Conservation (phyloP, 2,888 invertebrate genomes). For the Apeira syringaria region DNA sequence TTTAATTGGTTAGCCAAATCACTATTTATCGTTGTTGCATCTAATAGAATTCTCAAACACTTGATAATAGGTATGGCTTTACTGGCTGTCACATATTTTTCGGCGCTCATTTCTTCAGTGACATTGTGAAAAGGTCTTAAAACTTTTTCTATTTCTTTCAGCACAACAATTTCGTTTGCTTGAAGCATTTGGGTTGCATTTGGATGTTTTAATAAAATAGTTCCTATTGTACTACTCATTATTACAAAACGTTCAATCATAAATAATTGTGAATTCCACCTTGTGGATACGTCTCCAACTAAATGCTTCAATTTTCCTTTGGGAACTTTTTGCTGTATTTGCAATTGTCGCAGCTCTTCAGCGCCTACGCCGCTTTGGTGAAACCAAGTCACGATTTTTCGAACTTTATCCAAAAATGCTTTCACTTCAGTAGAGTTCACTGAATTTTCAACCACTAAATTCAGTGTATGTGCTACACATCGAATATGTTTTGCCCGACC, state of each 20-base stretch:
- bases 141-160: not conserved
- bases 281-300: too few species aligned
- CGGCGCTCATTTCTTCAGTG: not conserved
- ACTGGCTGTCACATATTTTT: not conserved
- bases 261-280: not conserved
- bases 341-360: not conserved
- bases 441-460: not conserved
- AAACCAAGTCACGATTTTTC: not conserved
- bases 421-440: not conserved
- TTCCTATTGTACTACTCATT: not conserved
- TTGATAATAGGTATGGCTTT: not conserved
- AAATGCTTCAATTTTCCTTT: too few species aligned
- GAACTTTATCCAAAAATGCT: not conserved
- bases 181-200: not conserved
- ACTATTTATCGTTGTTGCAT: not conserved
- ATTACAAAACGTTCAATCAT: not conserved
- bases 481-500: not conserved
- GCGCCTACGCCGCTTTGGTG: not conserved
- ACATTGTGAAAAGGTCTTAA: not conserved
- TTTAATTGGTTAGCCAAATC: not conserved
- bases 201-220: not conserved
- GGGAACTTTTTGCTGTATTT: too few species aligned
- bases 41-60: not conserved
- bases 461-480: not conserved
- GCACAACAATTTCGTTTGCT: not conserved